Conservation (phyloP, 1,140 invertebrate genomes). For the Panagrolaimus sp. region DNA sequence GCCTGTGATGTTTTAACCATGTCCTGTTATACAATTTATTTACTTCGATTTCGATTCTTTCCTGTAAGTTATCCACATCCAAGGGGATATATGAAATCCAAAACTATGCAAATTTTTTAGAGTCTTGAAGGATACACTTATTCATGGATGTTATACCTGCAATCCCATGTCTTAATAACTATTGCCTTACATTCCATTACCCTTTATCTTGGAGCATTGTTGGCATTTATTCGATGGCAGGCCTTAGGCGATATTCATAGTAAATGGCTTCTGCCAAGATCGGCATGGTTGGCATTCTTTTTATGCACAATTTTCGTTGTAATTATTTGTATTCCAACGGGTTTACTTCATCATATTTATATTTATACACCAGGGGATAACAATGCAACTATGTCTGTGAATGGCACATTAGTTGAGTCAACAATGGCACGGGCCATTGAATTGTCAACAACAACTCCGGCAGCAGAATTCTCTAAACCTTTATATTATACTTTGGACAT, state of each 20-base stretch:
- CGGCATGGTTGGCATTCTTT: constrained; percentile 35
- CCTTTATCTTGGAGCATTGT: constrained; percentile 35
- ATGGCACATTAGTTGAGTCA: background rate
- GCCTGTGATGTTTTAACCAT: constrained; percentile 46
- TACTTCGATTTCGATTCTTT: constrained; percentile 40
- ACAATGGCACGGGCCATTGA: background rate
- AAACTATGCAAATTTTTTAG: background rate
- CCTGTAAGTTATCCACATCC: constrained; percentile 23
- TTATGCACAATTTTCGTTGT: constrained; percentile 29
- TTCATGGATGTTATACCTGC: constrained; percentile 35
- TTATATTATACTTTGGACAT: constrained; percentile 36
- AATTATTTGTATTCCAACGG: constrained; percentile 37
- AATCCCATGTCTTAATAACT: constrained; percentile 37
- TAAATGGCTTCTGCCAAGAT: constrained; percentile 33
- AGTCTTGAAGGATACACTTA: constrained; percentile 33
- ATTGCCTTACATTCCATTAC: constrained; percentile 40
- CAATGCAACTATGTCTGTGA: background rate
- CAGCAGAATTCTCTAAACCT: constrained; percentile 3
- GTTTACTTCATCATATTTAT: constrained; percentile 34
- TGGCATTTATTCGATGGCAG: constrained; percentile 41
- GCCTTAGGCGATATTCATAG: constrained; percentile 41
- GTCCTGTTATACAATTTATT: constrained; percentile 37
- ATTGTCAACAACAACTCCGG: constrained; percentile 7
- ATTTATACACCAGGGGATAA: background rate
- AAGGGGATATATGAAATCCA: constrained; percentile 17